These are phyloP conservation scores for Tetraodon nigroviridis DNA, from an alignment of 2,113 vertebrate species.

Conservation along the genomic window DNA sequence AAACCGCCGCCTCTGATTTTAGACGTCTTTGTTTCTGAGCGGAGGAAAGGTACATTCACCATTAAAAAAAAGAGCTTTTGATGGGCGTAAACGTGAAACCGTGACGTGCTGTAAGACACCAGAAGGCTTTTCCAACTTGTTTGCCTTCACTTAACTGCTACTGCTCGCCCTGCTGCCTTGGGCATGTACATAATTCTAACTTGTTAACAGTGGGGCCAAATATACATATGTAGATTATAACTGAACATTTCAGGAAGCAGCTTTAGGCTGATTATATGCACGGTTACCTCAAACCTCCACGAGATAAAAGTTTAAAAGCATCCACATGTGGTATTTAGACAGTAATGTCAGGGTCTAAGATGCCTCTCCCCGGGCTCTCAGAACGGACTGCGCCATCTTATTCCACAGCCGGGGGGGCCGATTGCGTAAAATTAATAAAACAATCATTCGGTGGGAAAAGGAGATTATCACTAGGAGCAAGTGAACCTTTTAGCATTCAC, in stretches of 20 bases:
- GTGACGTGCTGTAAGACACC: constrained; percentile 12
- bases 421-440: constrained; percentile 25
- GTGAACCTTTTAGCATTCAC: constrained; percentile 58
- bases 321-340: no score
- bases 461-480: constrained; percentile 49
- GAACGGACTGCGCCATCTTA: not conserved
- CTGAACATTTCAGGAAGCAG: constrained; percentile 1
- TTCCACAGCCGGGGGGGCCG: constrained; percentile 3
- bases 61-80: not conserved
- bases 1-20: constrained; percentile 14
- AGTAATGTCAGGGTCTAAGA: no score
- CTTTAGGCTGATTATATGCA: not conserved
- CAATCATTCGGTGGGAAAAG: constrained; percentile 23
- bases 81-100: constrained; percentile 10
- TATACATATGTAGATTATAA: constrained; percentile 37
- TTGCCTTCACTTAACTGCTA: constrained; percentile 36
- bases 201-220: constrained; percentile 22
- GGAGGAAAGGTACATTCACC: constrained; percentile 8
- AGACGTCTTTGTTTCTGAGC: constrained; percentile 1
- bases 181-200: constrained; percentile 15
- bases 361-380: no score
- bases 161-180: constrained; percentile 30
- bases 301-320: no score
- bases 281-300: not conserved
- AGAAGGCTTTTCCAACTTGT: constrained; percentile 39